Evolutionary conservation across 2,888 invertebrate genomes (phyloP).

Genomic region (Meiosimyza platycephala): DNA sequence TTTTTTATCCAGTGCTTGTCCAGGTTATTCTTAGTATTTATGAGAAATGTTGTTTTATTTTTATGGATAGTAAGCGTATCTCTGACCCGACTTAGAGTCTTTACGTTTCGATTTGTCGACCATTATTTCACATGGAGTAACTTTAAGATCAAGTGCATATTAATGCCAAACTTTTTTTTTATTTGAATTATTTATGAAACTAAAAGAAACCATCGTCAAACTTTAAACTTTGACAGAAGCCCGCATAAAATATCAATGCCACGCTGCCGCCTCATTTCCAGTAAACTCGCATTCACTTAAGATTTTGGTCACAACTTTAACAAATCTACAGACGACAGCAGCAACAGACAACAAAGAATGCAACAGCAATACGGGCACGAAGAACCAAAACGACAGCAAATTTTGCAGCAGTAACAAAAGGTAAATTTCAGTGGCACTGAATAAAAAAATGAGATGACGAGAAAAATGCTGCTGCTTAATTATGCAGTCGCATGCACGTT

Average conservation of each 20-base stretch:
- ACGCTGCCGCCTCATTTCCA: too few relatives aligned
- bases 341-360: slow-evolving; percentile 30
- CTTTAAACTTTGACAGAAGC: too few relatives aligned
- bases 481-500: slow-evolving; percentile 5
- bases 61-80: too few relatives aligned
- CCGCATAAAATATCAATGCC: too few relatives aligned
- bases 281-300: not conserved
- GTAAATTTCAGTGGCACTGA: slow-evolving; percentile 11
- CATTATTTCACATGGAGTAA: too few relatives aligned
- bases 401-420: slow-evolving; percentile 11
- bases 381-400: not conserved
- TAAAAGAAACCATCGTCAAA: too few relatives aligned
- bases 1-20: too few relatives aligned
- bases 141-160: too few relatives aligned
- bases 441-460: not conserved
- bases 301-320: slow-evolving; percentile 25
- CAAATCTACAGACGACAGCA: slow-evolving; percentile 3
- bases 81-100: not conserved
- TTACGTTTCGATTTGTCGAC: not conserved
- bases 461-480: not conserved
- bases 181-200: too few relatives aligned
- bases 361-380: slow-evolving; percentile 11
- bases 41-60: too few relatives aligned
- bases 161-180: too few relatives aligned
- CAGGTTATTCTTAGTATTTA: too few relatives aligned